Conservation (phyloP, 2,113 vertebrate genomes). For the Oriolus oriolus region DNA sequence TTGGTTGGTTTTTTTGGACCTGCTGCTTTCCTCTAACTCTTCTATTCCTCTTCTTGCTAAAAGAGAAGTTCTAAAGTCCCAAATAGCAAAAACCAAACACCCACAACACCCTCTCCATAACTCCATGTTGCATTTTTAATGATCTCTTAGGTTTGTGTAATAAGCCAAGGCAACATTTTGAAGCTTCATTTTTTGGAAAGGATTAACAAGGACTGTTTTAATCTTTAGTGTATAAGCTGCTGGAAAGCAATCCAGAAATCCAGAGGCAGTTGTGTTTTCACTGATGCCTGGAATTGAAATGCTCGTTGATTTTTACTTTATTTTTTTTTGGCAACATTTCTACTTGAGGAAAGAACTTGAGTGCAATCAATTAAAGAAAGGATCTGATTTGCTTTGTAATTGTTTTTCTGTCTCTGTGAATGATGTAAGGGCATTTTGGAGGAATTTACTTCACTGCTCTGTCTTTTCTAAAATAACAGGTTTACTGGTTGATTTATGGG, state of each 20-base stretch:
- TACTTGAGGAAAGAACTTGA: conserved; percentile 34
- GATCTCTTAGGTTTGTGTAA: background rate
- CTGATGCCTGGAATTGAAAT: background rate
- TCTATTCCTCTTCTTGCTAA: background rate
- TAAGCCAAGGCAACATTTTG: background rate
- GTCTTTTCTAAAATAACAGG: conserved; percentile 56
- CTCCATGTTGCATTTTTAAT: background rate
- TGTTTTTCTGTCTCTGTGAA: conserved; percentile 66
- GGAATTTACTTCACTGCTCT: conserved; percentile 54
- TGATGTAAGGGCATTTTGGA: conserved; percentile 61
- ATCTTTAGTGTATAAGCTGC: background rate
- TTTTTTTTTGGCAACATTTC: conserved; percentile 7
- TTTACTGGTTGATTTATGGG: conserved; percentile 61
- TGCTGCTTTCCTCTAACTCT: background rate
- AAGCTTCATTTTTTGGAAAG: background rate
- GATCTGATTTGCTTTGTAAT: conserved; percentile 67
- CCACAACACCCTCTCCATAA: background rate
- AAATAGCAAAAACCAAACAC: background rate
- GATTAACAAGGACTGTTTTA: background rate
- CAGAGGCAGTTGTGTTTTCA: background rate
- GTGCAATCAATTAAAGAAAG: conserved; percentile 64
- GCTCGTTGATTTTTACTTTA: background rate
- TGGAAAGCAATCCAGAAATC: background rate
- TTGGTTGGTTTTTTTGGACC: background rate
- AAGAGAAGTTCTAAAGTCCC: background rate